Percentiles rank a stretch among this genome's conserved stretches.
phyloP scores from a whole-genome alignment of 2,113 vertebrate species.

The Eurypyga helias region DNA sequence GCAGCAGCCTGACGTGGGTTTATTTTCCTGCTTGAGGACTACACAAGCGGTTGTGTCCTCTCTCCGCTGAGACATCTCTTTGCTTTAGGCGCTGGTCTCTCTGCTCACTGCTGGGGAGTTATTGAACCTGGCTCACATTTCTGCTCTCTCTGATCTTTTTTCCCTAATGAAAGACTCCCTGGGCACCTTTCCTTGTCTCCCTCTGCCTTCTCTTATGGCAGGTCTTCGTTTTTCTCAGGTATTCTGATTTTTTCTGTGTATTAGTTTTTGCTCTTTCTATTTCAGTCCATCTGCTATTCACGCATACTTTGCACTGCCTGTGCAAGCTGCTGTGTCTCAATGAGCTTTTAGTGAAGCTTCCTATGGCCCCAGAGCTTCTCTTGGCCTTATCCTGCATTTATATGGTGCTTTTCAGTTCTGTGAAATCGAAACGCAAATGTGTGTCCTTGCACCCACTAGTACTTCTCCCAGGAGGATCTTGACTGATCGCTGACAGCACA shows the following conservation, averaged over 20 bases:
- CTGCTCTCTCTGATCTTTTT: neutral
- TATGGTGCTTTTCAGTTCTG: neutral
- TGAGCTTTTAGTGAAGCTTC: neutral
- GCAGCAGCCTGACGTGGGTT: neutral
- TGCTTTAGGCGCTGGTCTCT: neutral
- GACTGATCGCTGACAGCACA: neutral
- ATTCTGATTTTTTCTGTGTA: neutral
- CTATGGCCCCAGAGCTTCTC: neutral
- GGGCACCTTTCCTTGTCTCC: neutral
- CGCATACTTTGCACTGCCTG: neutral
- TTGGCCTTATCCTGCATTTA: neutral
- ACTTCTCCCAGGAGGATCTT: neutral
- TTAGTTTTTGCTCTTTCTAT: neutral
- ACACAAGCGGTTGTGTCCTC: conserved; percentile 10
- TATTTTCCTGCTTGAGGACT: conserved; percentile 24
- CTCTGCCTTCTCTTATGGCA: neutral
- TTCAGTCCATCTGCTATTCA: neutral
- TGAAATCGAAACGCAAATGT: neutral
- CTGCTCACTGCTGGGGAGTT: neutral
- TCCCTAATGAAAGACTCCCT: neutral
- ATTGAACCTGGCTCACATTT: neutral
- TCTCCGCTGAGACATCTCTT: neutral
- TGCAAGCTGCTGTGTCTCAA: neutral
- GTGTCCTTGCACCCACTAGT: neutral
- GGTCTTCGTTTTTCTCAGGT: neutral